These are phyloP conservation scores for Epistrophella euchroma DNA, from an alignment of 2,888 invertebrate genomes.

Conservation along the genomic window DNA sequence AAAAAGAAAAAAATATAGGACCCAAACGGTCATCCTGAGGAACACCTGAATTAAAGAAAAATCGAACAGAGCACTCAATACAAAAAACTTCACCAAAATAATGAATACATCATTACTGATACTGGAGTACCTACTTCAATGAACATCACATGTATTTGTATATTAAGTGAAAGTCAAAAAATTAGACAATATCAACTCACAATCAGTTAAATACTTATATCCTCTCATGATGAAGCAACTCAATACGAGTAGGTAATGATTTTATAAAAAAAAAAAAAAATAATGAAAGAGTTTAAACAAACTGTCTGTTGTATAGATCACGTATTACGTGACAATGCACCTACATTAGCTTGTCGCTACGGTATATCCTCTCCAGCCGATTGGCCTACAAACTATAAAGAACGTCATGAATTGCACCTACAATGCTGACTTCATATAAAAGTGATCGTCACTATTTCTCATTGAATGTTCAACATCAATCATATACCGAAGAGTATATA, in stretches of 20 bases:
- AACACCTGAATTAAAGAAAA: too few relatives aligned
- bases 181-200: not conserved
- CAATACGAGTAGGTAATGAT: not conserved
- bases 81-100: too few relatives aligned
- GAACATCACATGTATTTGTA: not conserved
- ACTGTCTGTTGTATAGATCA: constrained; percentile 11
- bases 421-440: not conserved
- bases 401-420: not conserved
- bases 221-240: constrained; percentile 12
- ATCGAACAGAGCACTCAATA: too few relatives aligned
- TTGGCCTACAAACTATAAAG: constrained; percentile 4
- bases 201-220: not conserved
- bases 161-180: constrained; percentile 2
- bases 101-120: not conserved
- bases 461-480: not conserved
- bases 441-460: constrained; percentile 6
- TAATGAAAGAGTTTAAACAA: not conserved
- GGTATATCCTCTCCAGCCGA: not conserved
- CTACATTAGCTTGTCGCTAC: constrained; percentile 13
- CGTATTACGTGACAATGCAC: constrained; percentile 43
- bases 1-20: too few relatives aligned
- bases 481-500: not conserved
- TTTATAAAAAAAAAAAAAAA: not conserved
- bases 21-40: too few relatives aligned
- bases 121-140: not conserved